phyloP scores from a whole-genome alignment of 2,888 invertebrate species.

The Agonopterix heracliana region DNA sequence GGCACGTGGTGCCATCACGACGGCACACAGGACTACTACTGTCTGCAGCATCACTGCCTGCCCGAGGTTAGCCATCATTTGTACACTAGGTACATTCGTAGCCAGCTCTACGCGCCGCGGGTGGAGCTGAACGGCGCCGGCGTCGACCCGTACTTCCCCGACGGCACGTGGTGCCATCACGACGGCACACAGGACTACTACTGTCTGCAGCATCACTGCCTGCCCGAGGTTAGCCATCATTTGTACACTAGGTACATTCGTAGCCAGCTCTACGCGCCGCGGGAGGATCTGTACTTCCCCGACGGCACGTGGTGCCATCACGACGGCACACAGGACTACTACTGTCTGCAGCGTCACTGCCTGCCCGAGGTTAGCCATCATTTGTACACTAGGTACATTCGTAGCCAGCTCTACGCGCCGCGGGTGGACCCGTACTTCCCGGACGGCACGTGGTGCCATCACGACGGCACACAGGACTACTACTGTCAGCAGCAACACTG shows the following conservation, averaged over 20 bases:
- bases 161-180: constrained; percentile 87
- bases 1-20: constrained; percentile 88
- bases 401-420: background rate
- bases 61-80: constrained; percentile 73
- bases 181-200: constrained; percentile 80
- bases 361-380: constrained; percentile 78
- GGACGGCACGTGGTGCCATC: constrained; percentile 87
- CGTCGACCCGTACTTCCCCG: constrained; percentile 84
- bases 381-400: background rate
- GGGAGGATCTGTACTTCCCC: constrained; percentile 85
- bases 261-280: constrained; percentile 16
- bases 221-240: constrained; percentile 76
- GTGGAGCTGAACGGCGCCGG: constrained; percentile 85
- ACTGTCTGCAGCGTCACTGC: constrained; percentile 85
- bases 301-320: constrained; percentile 88
- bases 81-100: background rate
- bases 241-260: background rate
- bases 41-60: constrained; percentile 84
- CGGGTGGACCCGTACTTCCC: constrained; percentile 86
- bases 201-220: constrained; percentile 84
- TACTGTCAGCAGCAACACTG: constrained; percentile 86
- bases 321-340: constrained; percentile 79
- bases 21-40: constrained; percentile 79
- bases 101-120: constrained; percentile 34
- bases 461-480: constrained; percentile 78